Conservation (phyloP, 2,797 vertebrate species). For the Ptychadena robeensis region DNA sequence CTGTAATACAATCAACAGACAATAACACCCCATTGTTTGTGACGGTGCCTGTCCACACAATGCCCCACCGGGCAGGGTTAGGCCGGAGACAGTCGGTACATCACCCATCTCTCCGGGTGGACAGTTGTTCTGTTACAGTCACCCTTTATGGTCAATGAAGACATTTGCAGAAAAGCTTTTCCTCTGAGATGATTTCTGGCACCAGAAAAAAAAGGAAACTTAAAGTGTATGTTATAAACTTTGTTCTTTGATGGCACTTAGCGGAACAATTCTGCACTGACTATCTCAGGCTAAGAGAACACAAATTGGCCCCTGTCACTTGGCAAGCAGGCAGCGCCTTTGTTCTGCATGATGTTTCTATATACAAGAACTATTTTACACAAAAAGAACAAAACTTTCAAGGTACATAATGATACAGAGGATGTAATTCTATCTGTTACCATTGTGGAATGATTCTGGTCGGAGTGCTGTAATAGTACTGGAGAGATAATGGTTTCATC, state of each 20-base stretch:
- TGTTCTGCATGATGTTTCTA: background rate
- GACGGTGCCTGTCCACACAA: too few relatives aligned
- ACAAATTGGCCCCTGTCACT: slow-evolving; percentile 26
- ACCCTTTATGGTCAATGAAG: too few relatives aligned
- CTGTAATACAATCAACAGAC: too few relatives aligned
- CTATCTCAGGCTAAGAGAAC: slow-evolving; percentile 4
- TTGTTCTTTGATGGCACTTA: slow-evolving; percentile 20
- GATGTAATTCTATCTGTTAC: background rate
- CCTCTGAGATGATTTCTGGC: background rate
- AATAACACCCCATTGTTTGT: too few relatives aligned
- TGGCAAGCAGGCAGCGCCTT: background rate
- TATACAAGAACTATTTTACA: slow-evolving; percentile 2
- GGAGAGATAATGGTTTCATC: background rate
- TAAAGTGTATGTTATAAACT: background rate
- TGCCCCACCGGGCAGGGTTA: too few relatives aligned
- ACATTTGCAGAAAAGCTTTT: background rate
- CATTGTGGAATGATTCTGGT: background rate
- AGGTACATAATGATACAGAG: background rate
- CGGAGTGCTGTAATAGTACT: background rate
- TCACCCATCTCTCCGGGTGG: too few relatives aligned
- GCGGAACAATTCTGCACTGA: background rate
- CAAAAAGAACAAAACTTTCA: slow-evolving; percentile 1
- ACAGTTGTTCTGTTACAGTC: too few relatives aligned
- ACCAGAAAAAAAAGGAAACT: background rate
- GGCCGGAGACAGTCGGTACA: too few relatives aligned